Evolutionary conservation across 92 coral and sea anemone species (phyloP), one percentile per base, ranked within the genome.

Genomic region (Epizoanthus rinbou): DNA sequence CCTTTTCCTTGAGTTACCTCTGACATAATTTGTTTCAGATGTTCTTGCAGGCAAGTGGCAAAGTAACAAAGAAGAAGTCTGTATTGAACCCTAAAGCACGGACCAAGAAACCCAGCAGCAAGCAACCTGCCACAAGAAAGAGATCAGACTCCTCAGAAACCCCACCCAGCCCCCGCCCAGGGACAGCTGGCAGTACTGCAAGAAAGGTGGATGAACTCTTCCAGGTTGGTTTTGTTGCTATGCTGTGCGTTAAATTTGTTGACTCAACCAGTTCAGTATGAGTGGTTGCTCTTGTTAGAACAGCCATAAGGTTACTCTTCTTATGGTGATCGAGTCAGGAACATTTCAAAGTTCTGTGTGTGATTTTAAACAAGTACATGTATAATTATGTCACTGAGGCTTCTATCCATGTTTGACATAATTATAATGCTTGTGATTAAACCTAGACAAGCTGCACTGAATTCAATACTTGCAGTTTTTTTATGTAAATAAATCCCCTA

Each of bases 41-140:
- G 75, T 96, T 96, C 65, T 90, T 96, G 64, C 97, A 96, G 68
- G 94, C 98, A 35, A 91, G 95, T 83, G 99, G 99, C 19, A 95
- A 94, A 69, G 95, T 96, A 5, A 76, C 91, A 41, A 96, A 94
- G 81, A 96, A 92, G 87, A 96, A 90, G 73, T 84, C 88, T 45
- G 84, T 24, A 37, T 43, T 37, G 6, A 86, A 80, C 54, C 69
- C 84, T 3, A 86, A 86, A 74, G 14, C 79, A 28, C 87, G 85
- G 78, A 70, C 90, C n/a, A 87, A 78, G 64, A 79, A 71, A 35
- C 52, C 37, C 47, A 75, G 82, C 82, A 82, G 66, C 56, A 92
- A 64, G 16, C 78, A 74, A 54, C 68, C 74, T 16, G 73, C 62
- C 16, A 75, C 68, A 17, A 81, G 57, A 76, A 84, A 68, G 79